These are phyloP conservation scores for Sus scrofa DNA, from an alignment of 2,113 vertebrate species.

Conservation along the genomic window T2T-Sscrofa CM000830.6:25014501-25015000, in stretches of 20 bases:
- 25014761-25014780: background rate
- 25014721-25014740: background rate
- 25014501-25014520: background rate
- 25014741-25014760: background rate
- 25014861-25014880: background rate
- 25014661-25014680: background rate
- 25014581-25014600: background rate
- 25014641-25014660: background rate
- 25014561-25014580: background rate
- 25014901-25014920: background rate
- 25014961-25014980: background rate
- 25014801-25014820: background rate
- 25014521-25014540: background rate
- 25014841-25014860: background rate
- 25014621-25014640: background rate
- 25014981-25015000: background rate
- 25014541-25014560: background rate
- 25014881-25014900: background rate
- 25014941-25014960: background rate
- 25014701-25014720: background rate
- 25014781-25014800: background rate
- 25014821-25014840: conserved; percentile 35
- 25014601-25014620: background rate
- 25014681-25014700: background rate
- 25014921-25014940: background rate